These are phyloP conservation scores for Phoxinus phoxinus DNA, from an alignment of 2,113 vertebrate species.

Conservation along the genomic window DNA sequence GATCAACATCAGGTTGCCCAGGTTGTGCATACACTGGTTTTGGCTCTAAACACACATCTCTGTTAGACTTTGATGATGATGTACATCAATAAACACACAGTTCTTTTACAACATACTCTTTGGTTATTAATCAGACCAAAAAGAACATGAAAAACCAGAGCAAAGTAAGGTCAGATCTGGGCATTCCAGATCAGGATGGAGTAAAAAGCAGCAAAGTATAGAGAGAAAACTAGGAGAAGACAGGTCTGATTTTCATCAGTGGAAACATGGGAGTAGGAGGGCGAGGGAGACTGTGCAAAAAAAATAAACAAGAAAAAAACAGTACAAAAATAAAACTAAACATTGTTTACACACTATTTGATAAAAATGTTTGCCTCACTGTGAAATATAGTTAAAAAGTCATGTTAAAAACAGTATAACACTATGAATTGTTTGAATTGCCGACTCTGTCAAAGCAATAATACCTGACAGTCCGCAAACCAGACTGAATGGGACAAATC, in stretches of 20 bases:
- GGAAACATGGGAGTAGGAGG: not conserved
- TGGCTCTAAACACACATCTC: slow-evolving; percentile 81
- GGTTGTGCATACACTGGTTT: slow-evolving; percentile 98
- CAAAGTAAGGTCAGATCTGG: not conserved
- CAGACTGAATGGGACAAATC: not conserved
- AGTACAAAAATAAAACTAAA: not conserved
- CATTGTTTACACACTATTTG: not conserved
- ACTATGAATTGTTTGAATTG: not conserved
- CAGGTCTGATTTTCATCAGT: not conserved
- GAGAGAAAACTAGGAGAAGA: not conserved
- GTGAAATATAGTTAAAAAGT: not conserved
- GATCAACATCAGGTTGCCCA: slow-evolving; percentile 96
- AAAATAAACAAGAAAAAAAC: not conserved
- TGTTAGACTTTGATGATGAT: not conserved
- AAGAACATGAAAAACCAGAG: slow-evolving; percentile 7
- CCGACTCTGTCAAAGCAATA: not conserved
- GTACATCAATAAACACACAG: not conserved
- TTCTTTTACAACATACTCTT: not conserved
- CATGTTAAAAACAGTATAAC: not conserved
- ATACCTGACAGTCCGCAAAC: not conserved
- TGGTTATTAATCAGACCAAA: not conserved
- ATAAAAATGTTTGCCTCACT: not conserved
- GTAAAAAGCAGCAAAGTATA: not conserved
- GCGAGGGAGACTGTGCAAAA: not conserved
- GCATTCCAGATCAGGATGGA: not conserved